These are phyloP conservation scores for Macheiramphus alcinus DNA, from an alignment of 2,113 vertebrate genomes.

Conservation along the genomic window DNA sequence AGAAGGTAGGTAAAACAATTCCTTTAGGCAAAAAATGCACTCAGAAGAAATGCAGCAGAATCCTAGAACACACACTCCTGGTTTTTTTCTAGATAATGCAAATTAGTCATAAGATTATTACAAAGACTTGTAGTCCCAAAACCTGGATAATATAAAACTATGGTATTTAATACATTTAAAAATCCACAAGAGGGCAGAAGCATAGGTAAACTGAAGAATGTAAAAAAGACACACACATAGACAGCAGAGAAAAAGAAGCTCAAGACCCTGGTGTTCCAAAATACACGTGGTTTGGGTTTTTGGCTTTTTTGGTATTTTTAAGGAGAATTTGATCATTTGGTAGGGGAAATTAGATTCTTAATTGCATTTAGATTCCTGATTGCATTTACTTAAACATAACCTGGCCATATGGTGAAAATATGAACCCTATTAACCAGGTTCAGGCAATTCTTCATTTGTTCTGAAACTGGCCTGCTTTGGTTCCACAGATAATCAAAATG, in stretches of 20 bases:
- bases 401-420: not conserved
- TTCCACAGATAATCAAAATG: not conserved
- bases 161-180: not conserved
- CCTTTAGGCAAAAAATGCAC: not conserved
- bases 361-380: not conserved
- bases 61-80: fast-evolving
- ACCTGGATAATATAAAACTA: not conserved
- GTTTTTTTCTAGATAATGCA: not conserved
- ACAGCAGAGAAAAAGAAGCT: not conserved
- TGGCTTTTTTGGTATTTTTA: not conserved
- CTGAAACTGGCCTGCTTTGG: not conserved
- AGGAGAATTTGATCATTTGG: not conserved
- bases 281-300: not conserved
- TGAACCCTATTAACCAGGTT: not conserved
- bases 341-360: not conserved
- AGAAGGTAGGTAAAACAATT: not conserved
- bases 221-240: not conserved
- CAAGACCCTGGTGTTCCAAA: not conserved
- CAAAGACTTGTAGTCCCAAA: not conserved
- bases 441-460: not conserved
- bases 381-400: not conserved
- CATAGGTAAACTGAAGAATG: not conserved
- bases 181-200: slow-evolving; percentile 40
- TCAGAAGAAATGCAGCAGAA: not conserved
- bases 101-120: not conserved